Evolutionary conservation across 2,113 vertebrate genomes (phyloP).

Genomic region (Mixornis gularis): DNA sequence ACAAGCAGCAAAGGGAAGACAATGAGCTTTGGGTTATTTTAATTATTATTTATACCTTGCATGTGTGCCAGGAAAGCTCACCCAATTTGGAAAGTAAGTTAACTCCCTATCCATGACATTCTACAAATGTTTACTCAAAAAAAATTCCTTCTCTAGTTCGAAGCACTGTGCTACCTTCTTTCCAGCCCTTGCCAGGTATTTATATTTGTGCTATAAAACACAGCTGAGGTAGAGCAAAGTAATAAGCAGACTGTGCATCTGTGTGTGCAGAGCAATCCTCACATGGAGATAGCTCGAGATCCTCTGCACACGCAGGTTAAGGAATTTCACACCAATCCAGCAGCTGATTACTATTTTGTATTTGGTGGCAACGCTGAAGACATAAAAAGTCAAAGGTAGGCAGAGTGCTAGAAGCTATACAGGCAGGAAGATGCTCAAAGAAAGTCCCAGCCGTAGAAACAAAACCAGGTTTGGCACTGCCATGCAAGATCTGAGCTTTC

Average conservation of each 20-base stretch:
- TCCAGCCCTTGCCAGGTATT: background rate
- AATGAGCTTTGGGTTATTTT: background rate
- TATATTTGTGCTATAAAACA: background rate
- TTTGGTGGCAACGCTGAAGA: background rate
- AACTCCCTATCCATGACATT: background rate
- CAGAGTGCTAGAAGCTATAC: background rate
- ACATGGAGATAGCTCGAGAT: background rate
- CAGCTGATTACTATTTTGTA: background rate
- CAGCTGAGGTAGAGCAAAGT: background rate
- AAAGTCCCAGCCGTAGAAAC: background rate
- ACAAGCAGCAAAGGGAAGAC: background rate
- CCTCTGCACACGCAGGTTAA: background rate
- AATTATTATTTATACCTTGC: background rate
- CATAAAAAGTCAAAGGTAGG: background rate
- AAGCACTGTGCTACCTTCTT: background rate
- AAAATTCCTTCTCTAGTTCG: background rate
- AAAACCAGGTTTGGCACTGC: background rate
- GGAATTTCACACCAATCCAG: background rate
- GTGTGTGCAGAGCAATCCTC: background rate
- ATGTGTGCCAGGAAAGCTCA: background rate
- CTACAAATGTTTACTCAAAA: background rate
- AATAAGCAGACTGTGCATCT: background rate
- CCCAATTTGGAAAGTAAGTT: background rate
- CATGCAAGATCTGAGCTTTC: background rate
- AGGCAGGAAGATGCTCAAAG: background rate